Base-by-base conservation (phyloP, 2,888 invertebrate species). In the Anthoptus insignis region DNA sequence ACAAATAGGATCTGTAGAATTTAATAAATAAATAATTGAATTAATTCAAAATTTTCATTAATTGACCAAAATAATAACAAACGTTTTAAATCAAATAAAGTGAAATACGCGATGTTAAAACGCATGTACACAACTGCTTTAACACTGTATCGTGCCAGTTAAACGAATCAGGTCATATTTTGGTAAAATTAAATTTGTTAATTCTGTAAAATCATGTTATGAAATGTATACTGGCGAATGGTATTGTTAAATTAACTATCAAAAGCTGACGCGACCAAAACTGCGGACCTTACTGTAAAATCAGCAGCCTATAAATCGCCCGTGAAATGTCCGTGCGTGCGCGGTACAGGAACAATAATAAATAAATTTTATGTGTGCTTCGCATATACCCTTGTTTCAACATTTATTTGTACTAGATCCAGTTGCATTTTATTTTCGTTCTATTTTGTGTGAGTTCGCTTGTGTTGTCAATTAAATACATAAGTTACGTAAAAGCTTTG, bases 321-420 rank as follows among this genome's bases (percentile, higher is more conserved):
- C 74, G 78, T 81, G 86, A 84, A 89, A 90, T 89, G 88, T 86
- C 88, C 84, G 85, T 88, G 89, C 88, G 88, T 88, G 85, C 83
- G 79, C 79, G 78, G 73, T 72, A 74, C 84, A 78, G 81, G 83
- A 81, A 80, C 82, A 79, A 86, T 83, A 88, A 88, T 88, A 90
- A 89, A 90, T 88, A 89, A 81, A 84, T 82, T 86, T 86, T 88
- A 88, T 88, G 84, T 83, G 78, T 81, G 75, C 73, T 71, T 68
- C 67, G 69, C 70, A 65, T 49, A 70, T 77, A 79, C 80, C 77
- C 82, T 80, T 81, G 82, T 83, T 83, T 82, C 74, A 73, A 76
- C 81, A 78, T 83, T 80, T 81, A 80, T 81, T 81, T 76, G 74
- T 74, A 70, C 73, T 74, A 70, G 53, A 74, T 72, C 71, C 71